Conservation (phyloP, 2,888 invertebrate genomes). For the Myopa tessellatipennis region DNA sequence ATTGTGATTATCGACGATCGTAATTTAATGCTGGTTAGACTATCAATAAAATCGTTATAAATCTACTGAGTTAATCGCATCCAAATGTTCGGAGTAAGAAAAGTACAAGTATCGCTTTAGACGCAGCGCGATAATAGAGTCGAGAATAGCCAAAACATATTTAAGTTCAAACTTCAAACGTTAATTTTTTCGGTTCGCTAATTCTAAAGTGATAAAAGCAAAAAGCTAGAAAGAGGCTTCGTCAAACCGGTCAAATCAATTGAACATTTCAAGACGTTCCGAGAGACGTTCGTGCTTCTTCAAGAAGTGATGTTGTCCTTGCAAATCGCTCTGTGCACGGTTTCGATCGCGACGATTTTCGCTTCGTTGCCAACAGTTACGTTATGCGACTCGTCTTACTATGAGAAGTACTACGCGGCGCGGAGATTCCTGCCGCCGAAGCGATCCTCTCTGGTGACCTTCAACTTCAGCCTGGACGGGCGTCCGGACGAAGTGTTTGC, state of each 20-base stretch:
- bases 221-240: background rate
- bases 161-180: too few relatives aligned
- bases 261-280: background rate
- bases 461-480: constrained; percentile 53
- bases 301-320: constrained; percentile 42
- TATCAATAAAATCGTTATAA: too few relatives aligned
- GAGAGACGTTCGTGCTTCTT: background rate
- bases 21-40: too few relatives aligned
- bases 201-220: background rate
- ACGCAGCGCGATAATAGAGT: background rate
- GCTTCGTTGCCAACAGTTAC: constrained; percentile 56
- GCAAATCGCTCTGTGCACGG: constrained; percentile 41
- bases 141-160: too few relatives aligned
- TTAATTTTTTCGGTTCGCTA: too few relatives aligned
- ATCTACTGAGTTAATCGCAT: too few relatives aligned
- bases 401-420: constrained; percentile 63
- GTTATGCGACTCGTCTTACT: constrained; percentile 61
- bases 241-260: background rate
- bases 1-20: too few relatives aligned
- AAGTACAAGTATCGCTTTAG: background rate
- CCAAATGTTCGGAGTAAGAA: background rate
- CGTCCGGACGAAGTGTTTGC: constrained; percentile 67
- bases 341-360: constrained; percentile 52
- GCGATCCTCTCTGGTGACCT: constrained; percentile 52
- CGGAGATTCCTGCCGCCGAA: constrained; percentile 57